Conservation (phyloP, 2,113 vertebrate species). For the Pollimyrus isidori region DNA sequence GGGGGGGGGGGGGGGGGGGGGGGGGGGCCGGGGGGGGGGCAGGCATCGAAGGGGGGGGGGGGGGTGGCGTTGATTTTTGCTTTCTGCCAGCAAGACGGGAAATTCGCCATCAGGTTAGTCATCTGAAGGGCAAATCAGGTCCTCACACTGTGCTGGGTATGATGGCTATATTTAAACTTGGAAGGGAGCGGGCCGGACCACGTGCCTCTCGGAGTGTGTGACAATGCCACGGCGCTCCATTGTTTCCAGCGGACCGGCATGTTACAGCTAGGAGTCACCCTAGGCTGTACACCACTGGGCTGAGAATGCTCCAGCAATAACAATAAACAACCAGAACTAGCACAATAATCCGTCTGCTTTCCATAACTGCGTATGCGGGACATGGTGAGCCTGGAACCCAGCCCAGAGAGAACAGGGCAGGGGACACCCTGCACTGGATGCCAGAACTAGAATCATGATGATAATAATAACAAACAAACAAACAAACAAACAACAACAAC, state of each 20-base stretch:
- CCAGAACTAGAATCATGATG: not conserved
- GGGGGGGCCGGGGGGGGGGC: not conserved
- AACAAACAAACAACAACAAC: not conserved
- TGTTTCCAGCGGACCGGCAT: not conserved
- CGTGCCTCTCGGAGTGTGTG: not conserved
- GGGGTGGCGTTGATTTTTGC: not conserved
- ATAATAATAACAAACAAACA: not conserved
- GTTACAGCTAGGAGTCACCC: not conserved
- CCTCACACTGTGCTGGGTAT: not conserved
- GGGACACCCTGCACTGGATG: not conserved
- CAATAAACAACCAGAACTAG: not conserved
- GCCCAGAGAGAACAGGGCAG: not conserved
- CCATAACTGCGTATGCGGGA: not conserved
- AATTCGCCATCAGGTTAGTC: constrained; percentile 9
- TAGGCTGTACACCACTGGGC: not conserved
- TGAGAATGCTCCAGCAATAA: not conserved
- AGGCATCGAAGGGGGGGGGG: not conserved
- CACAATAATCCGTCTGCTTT: not conserved
- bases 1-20: not conserved
- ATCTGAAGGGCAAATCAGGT: constrained; percentile 12
- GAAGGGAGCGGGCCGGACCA: not conserved
- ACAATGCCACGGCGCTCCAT: not conserved
- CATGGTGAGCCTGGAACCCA: not conserved
- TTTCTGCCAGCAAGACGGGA: constrained; percentile 8
- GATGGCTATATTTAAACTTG: constrained; percentile 12